Evolutionary conservation across 2,797 vertebrate species (phyloP).

Genomic region (Lepus townsendii): DNA sequence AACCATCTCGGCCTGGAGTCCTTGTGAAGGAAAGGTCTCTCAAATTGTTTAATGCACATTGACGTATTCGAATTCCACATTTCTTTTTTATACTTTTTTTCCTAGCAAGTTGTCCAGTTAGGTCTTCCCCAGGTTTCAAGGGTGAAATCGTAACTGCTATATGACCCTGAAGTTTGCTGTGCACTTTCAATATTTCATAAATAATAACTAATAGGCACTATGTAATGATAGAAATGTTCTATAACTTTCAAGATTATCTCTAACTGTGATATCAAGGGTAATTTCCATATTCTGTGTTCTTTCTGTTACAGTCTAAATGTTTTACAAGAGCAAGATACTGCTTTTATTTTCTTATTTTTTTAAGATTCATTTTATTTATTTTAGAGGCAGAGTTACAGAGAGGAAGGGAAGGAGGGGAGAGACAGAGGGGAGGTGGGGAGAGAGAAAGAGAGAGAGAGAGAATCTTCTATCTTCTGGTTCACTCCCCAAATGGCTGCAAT

Average conservation of each 20-base stretch:
- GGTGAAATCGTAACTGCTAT: too few species aligned
- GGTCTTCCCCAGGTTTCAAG: neutral
- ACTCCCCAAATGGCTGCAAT: too few species aligned
- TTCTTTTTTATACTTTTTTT: constrained; percentile 28
- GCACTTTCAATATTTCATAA: constrained; percentile 23
- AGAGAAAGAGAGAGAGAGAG: too few species aligned
- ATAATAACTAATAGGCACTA: neutral
- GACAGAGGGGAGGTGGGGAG: too few species aligned
- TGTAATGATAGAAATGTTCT: neutral
- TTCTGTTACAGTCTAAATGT: neutral
- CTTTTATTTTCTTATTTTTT: neutral
- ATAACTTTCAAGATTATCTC: constrained; percentile 20
- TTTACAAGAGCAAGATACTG: neutral
- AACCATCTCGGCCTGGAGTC: neutral
- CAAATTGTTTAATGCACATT: neutral
- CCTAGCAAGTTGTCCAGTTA: constrained; percentile 19
- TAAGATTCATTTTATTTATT: too few species aligned
- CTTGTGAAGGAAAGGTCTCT: constrained; percentile 50
- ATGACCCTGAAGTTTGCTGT: neutral
- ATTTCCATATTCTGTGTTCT: neutral
- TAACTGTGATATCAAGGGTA: neutral
- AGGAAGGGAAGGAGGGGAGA: too few species aligned
- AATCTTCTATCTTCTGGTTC: too few species aligned
- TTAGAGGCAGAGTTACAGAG: too few species aligned
- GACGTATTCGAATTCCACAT: neutral